Evolutionary conservation across 1,140 invertebrate genomes (phyloP).

Genomic region (Periplaneta americana): DNA sequence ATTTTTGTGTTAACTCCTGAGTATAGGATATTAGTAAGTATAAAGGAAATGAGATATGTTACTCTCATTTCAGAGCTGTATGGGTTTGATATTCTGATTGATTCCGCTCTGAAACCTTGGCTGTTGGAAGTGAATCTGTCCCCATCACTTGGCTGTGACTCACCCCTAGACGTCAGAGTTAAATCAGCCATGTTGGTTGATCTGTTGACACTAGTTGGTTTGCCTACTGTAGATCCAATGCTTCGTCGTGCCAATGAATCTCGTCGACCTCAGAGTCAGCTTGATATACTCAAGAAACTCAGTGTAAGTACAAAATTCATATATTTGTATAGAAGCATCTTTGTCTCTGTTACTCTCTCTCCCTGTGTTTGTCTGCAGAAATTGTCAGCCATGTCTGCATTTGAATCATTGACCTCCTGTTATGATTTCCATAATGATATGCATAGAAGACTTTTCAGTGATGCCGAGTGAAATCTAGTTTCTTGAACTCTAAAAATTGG

Average conservation of each 20-base stretch:
- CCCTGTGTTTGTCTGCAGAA: too few relatives aligned
- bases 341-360: too few relatives aligned
- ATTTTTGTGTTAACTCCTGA: too few relatives aligned
- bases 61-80: conserved; percentile 66
- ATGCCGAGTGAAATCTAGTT: too few relatives aligned
- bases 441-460: too few relatives aligned
- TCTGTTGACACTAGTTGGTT: conserved; percentile 82
- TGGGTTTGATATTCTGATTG: conserved; percentile 94
- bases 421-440: too few relatives aligned
- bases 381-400: too few relatives aligned
- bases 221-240: conserved; percentile 71
- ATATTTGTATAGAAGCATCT: too few relatives aligned
- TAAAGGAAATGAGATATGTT: not conserved
- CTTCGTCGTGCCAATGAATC: conserved; percentile 25
- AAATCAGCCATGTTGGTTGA: conserved; percentile 89
- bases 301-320: too few relatives aligned
- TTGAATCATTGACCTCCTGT: too few relatives aligned
- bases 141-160: conserved; percentile 89
- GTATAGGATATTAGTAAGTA: too few relatives aligned
- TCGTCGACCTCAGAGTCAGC: not conserved
- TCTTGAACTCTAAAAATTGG: too few relatives aligned
- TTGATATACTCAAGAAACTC: not conserved
- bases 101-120: conserved; percentile 89
- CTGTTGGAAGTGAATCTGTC: conserved; percentile 89
- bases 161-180: conserved; percentile 84